phyloP scores from a whole-genome alignment of 1,140 invertebrate genomes.

The Drosophila bipectinata region DNA sequence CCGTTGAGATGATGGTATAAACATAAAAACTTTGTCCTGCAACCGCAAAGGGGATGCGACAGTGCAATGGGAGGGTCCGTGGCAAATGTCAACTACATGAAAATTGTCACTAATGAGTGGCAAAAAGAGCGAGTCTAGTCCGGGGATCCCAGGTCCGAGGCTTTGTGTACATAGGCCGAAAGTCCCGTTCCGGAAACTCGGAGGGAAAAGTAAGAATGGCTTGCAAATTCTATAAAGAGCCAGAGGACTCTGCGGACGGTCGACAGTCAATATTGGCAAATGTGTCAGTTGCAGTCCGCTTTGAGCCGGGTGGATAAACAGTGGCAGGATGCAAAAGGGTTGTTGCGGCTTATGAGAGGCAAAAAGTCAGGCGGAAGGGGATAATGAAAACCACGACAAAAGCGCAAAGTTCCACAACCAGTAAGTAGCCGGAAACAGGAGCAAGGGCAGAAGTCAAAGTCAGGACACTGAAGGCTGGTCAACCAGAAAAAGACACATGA shows the following conservation, averaged over 20 bases:
- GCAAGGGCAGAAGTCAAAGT: background rate
- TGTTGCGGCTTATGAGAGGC: constrained; percentile 69
- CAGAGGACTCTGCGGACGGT: constrained; percentile 11
- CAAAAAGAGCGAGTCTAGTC: constrained; percentile 67
- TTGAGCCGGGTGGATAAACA: constrained; percentile 19
- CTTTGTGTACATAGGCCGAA: constrained; percentile 66
- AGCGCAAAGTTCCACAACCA: constrained; percentile 63
- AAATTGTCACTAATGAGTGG: constrained; percentile 83
- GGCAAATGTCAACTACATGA: constrained; percentile 81
- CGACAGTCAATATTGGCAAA: constrained; percentile 78
- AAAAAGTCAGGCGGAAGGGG: constrained; percentile 67
- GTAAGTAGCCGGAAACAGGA: constrained; percentile 32
- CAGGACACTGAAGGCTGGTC: constrained; percentile 20
- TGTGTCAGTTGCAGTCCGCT: constrained; percentile 69
- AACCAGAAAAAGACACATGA: constrained; percentile 11
- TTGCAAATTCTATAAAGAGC: constrained; percentile 23
- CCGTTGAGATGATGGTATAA: constrained; percentile 29
- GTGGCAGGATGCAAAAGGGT: constrained; percentile 4
- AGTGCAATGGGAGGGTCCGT: constrained; percentile 12
- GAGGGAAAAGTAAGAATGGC: constrained; percentile 9
- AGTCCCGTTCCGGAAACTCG: constrained; percentile 31
- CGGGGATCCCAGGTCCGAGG: constrained; percentile 26
- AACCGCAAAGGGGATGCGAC: constrained; percentile 28
- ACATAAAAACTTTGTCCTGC: constrained; percentile 65
- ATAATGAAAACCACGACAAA: constrained; percentile 80